These are phyloP conservation scores for Dysdera silvatica DNA, from an alignment of 1,140 invertebrate species.

Conservation along the genomic window DNA sequence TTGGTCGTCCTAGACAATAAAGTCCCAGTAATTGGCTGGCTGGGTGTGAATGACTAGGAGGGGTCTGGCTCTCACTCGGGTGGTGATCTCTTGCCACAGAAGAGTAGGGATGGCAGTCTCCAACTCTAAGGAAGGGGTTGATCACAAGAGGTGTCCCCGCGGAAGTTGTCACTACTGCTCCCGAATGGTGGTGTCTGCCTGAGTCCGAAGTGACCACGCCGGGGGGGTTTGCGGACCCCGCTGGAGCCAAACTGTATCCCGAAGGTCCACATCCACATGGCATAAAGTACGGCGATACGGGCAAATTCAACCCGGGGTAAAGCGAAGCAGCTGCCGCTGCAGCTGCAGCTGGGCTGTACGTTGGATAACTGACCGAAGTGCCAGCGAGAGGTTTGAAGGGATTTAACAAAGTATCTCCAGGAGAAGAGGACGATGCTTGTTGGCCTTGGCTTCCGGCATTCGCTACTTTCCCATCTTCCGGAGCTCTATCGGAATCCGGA, in stretches of 20 bases:
- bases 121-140: slow-evolving; percentile 27
- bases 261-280: slow-evolving; percentile 30
- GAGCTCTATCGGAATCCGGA: neutral
- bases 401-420: slow-evolving; percentile 2
- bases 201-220: neutral
- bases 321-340: slow-evolving; percentile 21
- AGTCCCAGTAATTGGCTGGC: slow-evolving; percentile 23
- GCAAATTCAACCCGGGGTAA: slow-evolving; percentile 16
- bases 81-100: slow-evolving; percentile 6
- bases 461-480: slow-evolving; percentile 6
- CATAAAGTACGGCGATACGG: slow-evolving; percentile 27
- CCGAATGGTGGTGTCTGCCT: neutral
- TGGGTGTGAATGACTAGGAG: slow-evolving; percentile 13
- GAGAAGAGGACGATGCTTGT: slow-evolving; percentile 9
- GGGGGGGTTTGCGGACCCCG: neutral
- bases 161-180: slow-evolving; percentile 18
- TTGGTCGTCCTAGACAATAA: slow-evolving; percentile 15
- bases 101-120: slow-evolving; percentile 20
- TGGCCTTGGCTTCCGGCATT: too few relatives aligned
- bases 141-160: slow-evolving; percentile 21
- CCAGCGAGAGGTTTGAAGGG: slow-evolving; percentile 13
- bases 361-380: slow-evolving; percentile 8
- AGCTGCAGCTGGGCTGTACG: slow-evolving; percentile 10
- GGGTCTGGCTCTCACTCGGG: slow-evolving; percentile 3
- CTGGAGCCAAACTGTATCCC: slow-evolving; percentile 10